These are phyloP conservation scores for Muricea muricata DNA, from an alignment of 92 coral and sea anemone species.

Conservation along the genomic window DNA sequence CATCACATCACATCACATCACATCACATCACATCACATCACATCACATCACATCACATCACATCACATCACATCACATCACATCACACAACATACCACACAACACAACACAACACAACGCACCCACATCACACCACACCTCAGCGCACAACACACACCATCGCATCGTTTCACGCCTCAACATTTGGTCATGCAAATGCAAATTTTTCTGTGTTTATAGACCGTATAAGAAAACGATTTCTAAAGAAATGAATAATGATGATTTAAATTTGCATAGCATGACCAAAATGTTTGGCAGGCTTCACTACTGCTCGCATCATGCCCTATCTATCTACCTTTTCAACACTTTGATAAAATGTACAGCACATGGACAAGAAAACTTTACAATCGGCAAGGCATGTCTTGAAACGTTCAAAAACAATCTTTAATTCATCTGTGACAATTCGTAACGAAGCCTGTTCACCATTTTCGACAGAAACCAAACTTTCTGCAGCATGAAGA, in stretches of 20 bases:
- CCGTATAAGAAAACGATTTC: too few species aligned
- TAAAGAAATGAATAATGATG: too few species aligned
- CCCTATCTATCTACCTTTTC: slow-evolving; percentile 73
- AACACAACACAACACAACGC: neutral
- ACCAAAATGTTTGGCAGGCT: too few species aligned
- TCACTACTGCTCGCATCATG: neutral
- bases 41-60: neutral
- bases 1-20: neutral
- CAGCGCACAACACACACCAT: neutral
- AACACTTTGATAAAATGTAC: slow-evolving; percentile 94
- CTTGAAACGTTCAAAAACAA: slow-evolving; percentile 95
- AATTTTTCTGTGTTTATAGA: too few species aligned
- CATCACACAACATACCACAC: neutral
- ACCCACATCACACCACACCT: neutral
- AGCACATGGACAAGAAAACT: slow-evolving; percentile 95
- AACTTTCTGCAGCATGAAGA: slow-evolving; percentile 85
- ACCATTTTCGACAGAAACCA: slow-evolving; percentile 83
- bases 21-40: neutral
- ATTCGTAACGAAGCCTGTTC: slow-evolving; percentile 90
- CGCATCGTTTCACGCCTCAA: too few species aligned
- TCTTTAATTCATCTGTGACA: slow-evolving; percentile 95
- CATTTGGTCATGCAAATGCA: too few species aligned
- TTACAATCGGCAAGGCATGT: slow-evolving; percentile 94
- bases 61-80: neutral
- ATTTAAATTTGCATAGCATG: too few species aligned